Base-by-base conservation (phyloP, 2,113 vertebrate genomes). In the Caretta caretta region DNA sequence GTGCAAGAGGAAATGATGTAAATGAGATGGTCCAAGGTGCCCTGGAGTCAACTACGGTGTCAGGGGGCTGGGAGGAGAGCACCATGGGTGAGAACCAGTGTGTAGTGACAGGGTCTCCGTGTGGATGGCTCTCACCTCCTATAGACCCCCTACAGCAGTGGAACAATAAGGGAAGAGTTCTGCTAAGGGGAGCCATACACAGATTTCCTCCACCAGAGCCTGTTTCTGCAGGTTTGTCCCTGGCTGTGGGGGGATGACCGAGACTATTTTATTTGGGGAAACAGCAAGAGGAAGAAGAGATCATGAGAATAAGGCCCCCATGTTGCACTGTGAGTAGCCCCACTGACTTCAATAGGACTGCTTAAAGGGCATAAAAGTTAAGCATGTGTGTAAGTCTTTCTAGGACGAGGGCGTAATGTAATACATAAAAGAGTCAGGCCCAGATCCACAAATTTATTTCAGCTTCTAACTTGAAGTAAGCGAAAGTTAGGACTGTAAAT, bases 171-270 rank as follows among this genome's bases (percentile, higher is more conserved):
- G 80, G 85, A 97, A n/a, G 42, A 48, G 56, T 81, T 83, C 89
- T 94, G 24, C 75, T 94, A 69, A 69, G 72, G 42, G 94, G 92
- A 95, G 65, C 83, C 65, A 13, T 2, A 5, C 86, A 78, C 7
- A 46, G 38, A 76, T 76, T 96, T 97, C 16, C 16, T 65, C 93
- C 93, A 10, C 10, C n/a, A 48, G 75, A 27, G 12, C 24, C 25
- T 94, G 84, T 95, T 92, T 85, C 93, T 87, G 91, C 88, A 90
- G 90, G 92, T 96, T 92, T 94, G 91, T 97, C 93, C 95, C 86
- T 96, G 94, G 80, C 57, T 13, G 78, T 93, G 92, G 89, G 95
- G 80, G 83, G 31, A 83, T 91, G 79, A 85, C 75, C n/a, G 79
- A 88, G 87, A 72, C 48, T 51, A 75, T 92, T 92, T 91, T 96